These are phyloP conservation scores for Nomada ruficornis DNA, from an alignment of 2,888 invertebrate species.

Conservation along the genomic window DNA sequence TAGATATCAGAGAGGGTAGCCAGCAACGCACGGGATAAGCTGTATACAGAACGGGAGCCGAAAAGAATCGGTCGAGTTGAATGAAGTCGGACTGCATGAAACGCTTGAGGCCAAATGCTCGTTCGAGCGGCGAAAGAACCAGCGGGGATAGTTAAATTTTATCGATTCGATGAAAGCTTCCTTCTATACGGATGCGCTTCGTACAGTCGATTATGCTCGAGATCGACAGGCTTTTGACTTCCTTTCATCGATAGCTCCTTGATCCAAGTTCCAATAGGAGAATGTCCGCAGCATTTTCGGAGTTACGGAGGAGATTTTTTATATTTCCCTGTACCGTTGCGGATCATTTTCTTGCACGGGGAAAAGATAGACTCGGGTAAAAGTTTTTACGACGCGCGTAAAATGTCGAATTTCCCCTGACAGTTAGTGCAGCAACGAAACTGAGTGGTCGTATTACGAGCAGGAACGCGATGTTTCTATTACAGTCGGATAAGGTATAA, in stretches of 20 bases:
- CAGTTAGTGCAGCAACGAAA: too few relatives aligned
- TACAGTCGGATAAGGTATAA: neutral
- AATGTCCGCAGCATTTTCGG: neutral
- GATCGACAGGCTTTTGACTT: neutral
- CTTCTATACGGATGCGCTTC: constrained; percentile 15
- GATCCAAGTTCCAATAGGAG: neutral
- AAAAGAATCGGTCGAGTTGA: constrained; percentile 59
- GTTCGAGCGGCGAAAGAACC: constrained; percentile 42
- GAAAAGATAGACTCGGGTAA: too few relatives aligned
- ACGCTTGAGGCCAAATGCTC: constrained; percentile 57
- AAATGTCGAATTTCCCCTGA: neutral
- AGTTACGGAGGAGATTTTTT: too few relatives aligned
- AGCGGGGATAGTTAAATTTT: constrained; percentile 52
- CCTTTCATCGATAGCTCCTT: neutral
- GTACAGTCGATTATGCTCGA: constrained; percentile 45
- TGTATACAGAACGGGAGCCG: constrained; percentile 61
- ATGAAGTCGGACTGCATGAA: constrained; percentile 66
- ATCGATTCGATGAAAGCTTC: constrained; percentile 61
- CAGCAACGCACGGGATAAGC: constrained; percentile 66
- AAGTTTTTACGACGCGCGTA: neutral
- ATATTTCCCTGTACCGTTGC: neutral
- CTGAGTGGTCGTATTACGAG: too few relatives aligned
- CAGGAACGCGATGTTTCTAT: neutral
- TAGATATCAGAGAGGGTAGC: constrained; percentile 70
- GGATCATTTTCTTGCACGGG: neutral